Percentiles rank a stretch among this genome's conserved stretches.
Conservation (phyloP, 1,140 invertebrate genomes). For the Drosophila guanche region DNA sequence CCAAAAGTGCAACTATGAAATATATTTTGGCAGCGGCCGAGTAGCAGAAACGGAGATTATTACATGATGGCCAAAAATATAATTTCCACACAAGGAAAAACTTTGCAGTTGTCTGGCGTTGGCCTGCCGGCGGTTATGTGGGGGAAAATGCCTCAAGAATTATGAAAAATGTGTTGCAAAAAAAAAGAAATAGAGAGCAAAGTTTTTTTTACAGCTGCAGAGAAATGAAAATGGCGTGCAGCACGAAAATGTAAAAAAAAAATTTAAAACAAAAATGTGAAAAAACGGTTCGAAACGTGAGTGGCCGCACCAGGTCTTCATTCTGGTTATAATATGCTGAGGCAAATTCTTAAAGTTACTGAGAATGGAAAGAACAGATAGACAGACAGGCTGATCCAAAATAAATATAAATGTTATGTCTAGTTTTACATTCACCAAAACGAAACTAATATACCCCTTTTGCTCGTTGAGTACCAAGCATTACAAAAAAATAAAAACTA, state of each 20-base stretch:
- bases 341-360: too few species aligned
- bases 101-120: conserved; percentile 56
- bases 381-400: neutral
- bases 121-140: conserved; percentile 19
- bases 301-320: too few species aligned
- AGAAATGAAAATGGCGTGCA: conserved; percentile 72
- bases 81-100: conserved; percentile 71
- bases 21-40: conserved; percentile 58
- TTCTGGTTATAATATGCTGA: too few species aligned
- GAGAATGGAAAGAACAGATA: conserved; percentile 1
- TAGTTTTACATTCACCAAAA: too few species aligned
- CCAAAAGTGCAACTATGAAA: conserved; percentile 76
- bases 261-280: conserved; percentile 33
- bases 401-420: too few species aligned
- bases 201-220: conserved; percentile 26
- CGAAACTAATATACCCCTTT: too few species aligned
- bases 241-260: conserved; percentile 75
- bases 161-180: conserved; percentile 77
- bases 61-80: conserved; percentile 71
- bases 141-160: conserved; percentile 74
- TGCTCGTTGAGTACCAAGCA: too few species aligned
- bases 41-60: conserved; percentile 65
- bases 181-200: conserved; percentile 33
- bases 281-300: conserved; percentile 2
- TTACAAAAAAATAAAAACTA: conserved; percentile 31